These are phyloP conservation scores for Saturnia japonica DNA, from an alignment of 2,888 invertebrate genomes.

Conservation along the genomic window DNA sequence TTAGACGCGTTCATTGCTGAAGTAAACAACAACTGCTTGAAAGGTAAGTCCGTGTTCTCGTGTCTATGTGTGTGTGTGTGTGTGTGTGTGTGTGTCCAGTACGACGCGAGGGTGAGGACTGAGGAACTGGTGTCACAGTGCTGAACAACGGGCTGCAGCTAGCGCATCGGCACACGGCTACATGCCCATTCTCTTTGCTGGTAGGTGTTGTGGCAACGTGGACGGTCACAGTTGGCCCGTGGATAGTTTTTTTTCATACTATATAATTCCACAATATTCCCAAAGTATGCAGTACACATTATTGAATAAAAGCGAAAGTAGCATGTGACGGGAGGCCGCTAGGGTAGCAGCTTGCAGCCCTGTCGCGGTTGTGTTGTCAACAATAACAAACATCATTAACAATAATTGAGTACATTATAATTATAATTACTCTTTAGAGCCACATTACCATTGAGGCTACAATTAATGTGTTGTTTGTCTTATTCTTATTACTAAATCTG, in stretches of 20 bases:
- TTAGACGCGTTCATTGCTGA: constrained; percentile 68
- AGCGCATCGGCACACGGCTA: not conserved
- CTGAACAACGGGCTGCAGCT: no score
- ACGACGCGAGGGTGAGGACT: not conserved
- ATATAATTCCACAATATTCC: not conserved
- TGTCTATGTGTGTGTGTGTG: no score
- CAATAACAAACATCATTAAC: constrained; percentile 25
- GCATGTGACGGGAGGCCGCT: not conserved
- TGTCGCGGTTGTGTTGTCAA: no score
- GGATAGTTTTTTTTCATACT: constrained; percentile 25
- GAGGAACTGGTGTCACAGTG: not conserved
- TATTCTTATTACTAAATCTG: constrained; percentile 12
- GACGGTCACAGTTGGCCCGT: not conserved
- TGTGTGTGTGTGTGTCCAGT: not conserved
- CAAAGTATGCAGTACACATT: not conserved
- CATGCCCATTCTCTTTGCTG: not conserved
- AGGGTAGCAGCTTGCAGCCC: no score
- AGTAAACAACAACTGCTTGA: constrained; percentile 66
- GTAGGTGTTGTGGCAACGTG: not conserved
- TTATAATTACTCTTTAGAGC: constrained; percentile 11
- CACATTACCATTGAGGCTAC: not conserved
- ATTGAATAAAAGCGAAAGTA: not conserved
- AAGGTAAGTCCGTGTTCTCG: constrained; percentile 47
- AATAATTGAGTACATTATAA: not conserved
- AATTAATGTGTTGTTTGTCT: not conserved